A percentile compares a stretch with the other conserved stretches of the same genome.
Evolutionary conservation across 92 coral and sea anemone genomes (phyloP).

Genomic region (Phenganax subtilis): DNA sequence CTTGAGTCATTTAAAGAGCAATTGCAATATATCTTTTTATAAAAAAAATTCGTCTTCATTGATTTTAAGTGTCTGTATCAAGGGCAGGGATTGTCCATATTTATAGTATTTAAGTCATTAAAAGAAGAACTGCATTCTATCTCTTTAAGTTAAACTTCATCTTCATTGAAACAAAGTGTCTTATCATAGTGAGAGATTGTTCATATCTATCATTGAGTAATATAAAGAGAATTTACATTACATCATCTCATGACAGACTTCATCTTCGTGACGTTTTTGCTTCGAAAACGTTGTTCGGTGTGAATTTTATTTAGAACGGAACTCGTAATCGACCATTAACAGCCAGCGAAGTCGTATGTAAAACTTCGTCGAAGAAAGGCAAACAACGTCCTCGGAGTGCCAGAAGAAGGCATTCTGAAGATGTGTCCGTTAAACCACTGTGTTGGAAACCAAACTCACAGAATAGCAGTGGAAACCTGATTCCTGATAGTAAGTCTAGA

Average conservation of each 20-base stretch:
- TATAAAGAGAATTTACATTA: not conserved
- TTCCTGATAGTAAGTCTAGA: constrained; percentile 77
- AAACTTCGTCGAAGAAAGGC: constrained; percentile 48
- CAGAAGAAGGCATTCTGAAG: constrained; percentile 64
- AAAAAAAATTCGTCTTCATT: no score
- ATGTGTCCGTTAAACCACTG: constrained; percentile 75
- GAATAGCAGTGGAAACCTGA: constrained; percentile 62
- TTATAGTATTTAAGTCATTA: not conserved
- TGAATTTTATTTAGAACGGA: constrained; percentile 39
- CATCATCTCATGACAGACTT: no score
- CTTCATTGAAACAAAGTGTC: no score
- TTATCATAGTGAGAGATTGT: no score
- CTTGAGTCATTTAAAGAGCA: no score
- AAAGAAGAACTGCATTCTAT: no score
- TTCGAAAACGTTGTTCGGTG: no score
- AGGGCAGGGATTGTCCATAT: no score
- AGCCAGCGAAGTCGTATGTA: constrained; percentile 58
- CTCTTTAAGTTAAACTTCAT: no score
- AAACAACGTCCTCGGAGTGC: constrained; percentile 78
- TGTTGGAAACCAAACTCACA: constrained; percentile 88
- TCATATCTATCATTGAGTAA: not conserved
- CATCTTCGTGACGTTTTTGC: no score
- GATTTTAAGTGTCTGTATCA: no score
- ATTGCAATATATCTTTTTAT: no score
- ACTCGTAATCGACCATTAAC: constrained; percentile 66